Evolutionary conservation across 2,113 vertebrate genomes (phyloP).

Genomic region (Sciurus niger): DNA sequence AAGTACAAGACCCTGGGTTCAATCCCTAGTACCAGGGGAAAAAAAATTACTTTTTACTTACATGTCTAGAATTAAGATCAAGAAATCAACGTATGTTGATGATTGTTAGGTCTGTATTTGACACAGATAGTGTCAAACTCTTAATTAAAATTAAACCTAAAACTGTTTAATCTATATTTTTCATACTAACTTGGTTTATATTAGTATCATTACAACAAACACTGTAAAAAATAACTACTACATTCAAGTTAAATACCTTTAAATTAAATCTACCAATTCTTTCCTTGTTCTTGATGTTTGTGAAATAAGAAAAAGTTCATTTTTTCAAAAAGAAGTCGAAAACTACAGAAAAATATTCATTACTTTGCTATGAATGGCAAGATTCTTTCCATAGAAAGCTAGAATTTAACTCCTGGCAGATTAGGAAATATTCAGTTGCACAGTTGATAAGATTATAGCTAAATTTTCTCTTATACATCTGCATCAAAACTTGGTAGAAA

Average conservation of each 20-base stretch:
- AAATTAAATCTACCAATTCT: conserved; percentile 6
- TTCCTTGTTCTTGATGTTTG: background rate
- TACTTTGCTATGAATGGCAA: background rate
- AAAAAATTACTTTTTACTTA: background rate
- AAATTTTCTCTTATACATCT: too few species aligned
- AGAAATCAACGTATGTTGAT: background rate
- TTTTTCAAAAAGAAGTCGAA: background rate
- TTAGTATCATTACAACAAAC: background rate
- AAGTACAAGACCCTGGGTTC: too few species aligned
- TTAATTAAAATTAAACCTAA: too few species aligned
- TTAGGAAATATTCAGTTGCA: background rate
- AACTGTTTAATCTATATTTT: too few species aligned
- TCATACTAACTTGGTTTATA: background rate
- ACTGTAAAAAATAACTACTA: conserved; percentile 16
- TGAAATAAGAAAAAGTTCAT: background rate
- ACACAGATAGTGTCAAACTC: too few species aligned
- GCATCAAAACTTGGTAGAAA: background rate
- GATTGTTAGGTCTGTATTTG: too few species aligned
- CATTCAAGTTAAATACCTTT: conserved; percentile 50
- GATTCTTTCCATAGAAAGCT: background rate
- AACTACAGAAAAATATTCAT: background rate
- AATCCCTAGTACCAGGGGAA: too few species aligned
- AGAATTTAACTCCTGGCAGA: background rate
- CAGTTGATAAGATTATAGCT: background rate
- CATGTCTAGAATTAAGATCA: background rate